phyloP scores from a whole-genome alignment of 2,113 vertebrate genomes.

The Jacana jacana region DNA sequence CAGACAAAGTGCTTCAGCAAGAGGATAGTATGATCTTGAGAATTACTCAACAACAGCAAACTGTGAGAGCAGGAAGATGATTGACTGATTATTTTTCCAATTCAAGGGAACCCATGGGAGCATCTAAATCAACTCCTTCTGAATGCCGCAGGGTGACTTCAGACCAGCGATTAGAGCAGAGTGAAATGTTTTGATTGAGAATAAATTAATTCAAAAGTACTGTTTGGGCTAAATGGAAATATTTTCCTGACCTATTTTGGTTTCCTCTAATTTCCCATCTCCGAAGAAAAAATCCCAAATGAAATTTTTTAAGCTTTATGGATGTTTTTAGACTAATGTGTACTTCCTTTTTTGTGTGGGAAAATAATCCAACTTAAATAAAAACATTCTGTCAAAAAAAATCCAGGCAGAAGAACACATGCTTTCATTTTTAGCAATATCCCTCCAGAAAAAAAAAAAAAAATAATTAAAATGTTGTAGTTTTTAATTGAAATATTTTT shows the following conservation, averaged over 20 bases:
- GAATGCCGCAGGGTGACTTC: constrained; percentile 39
- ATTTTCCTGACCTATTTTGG: constrained; percentile 28
- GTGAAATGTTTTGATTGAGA: constrained; percentile 37
- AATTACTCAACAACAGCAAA: background rate
- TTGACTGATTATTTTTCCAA: constrained; percentile 47
- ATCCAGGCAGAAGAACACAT: background rate
- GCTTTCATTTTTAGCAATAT: background rate
- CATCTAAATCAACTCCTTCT: constrained; percentile 26
- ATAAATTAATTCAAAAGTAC: constrained; percentile 39
- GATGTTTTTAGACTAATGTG: background rate
- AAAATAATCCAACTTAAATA: background rate
- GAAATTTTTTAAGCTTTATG: background rate
- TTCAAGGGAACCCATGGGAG: constrained; percentile 30
- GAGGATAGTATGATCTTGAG: background rate
- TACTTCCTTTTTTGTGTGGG: background rate
- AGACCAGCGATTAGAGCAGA: constrained; percentile 13
- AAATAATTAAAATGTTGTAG: too few relatives aligned
- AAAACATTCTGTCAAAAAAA: background rate
- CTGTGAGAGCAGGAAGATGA: constrained; percentile 20
- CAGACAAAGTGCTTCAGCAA: background rate
- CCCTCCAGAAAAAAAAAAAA: background rate
- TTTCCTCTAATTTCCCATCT: constrained; percentile 16
- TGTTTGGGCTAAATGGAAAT: constrained; percentile 27
- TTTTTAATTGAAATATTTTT: background rate
- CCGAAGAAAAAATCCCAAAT: background rate